Evolutionary conservation across 1,140 invertebrate species (phyloP).

Genomic region (Calosoma granatense): DNA sequence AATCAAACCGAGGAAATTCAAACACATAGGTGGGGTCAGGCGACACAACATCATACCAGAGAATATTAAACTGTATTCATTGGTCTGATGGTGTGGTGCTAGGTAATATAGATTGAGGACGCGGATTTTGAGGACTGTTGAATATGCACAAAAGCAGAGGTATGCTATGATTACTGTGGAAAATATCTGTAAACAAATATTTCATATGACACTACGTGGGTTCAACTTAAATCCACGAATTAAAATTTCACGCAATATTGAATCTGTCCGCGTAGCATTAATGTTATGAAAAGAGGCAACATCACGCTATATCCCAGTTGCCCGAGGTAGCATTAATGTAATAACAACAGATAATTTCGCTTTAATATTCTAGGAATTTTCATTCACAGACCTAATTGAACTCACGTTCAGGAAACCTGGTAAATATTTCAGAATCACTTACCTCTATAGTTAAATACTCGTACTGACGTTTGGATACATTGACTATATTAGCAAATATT

Average conservation of each 20-base stretch:
- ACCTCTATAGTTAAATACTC: conserved; percentile 95
- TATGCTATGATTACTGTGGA: conserved; percentile 88
- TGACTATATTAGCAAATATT: conserved; percentile 88
- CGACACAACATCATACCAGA: conserved; percentile 96
- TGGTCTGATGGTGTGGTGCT: conserved; percentile 94
- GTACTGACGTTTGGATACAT: conserved; percentile 67
- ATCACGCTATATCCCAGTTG: no score
- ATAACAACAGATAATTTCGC: no score
- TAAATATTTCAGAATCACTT: conserved; percentile 31
- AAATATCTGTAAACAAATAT: conserved; percentile 51
- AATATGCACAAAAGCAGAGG: conserved; percentile 95
- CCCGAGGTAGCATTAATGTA: no score
- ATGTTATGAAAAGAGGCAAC: no score
- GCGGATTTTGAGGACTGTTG: conserved; percentile 91
- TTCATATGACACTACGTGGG: no score
- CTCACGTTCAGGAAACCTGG: no score
- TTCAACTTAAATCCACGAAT: no score
- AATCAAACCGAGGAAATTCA: conserved; percentile 95
- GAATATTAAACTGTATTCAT: conserved; percentile 97
- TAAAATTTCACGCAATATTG: no score
- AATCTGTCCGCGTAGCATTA: no score
- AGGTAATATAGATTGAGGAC: conserved; percentile 96
- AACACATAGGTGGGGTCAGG: conserved; percentile 93
- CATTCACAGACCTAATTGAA: no score
- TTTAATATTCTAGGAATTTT: no score